Percentiles rank a stretch among this genome's conserved stretches.
These are phyloP conservation scores for Eristalis intricaria DNA, from an alignment of 2,888 invertebrate species.

Conservation along the genomic window DNA sequence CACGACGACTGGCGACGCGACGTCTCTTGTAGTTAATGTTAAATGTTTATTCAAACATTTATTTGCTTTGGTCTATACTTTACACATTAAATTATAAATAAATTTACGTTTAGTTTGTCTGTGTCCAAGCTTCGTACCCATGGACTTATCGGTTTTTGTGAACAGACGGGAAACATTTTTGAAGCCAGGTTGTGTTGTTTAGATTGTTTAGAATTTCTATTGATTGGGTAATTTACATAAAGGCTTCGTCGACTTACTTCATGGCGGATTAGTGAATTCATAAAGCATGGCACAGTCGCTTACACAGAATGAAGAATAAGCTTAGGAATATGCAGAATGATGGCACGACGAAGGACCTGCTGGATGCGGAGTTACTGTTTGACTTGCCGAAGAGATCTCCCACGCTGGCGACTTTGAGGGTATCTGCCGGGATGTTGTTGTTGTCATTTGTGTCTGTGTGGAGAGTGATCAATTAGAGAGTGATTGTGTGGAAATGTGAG, in stretches of 20 bases:
- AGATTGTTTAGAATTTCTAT: conserved; percentile 28
- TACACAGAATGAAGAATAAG: conserved; percentile 32
- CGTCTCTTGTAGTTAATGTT: conserved; percentile 12
- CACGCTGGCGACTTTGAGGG: conserved; percentile 24
- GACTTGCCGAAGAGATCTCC: neutral
- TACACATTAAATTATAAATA: conserved; percentile 40
- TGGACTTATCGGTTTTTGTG: neutral
- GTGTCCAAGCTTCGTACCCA: neutral
- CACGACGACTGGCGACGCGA: neutral
- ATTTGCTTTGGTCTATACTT: conserved; percentile 57
- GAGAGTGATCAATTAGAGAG: neutral
- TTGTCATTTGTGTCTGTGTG: conserved; percentile 21
- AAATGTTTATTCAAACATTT: conserved; percentile 6
- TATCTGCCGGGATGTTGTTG: conserved; percentile 73
- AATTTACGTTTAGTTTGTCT: neutral
- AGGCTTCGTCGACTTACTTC: conserved; percentile 20
- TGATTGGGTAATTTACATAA: conserved; percentile 41
- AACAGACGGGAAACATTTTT: conserved; percentile 23
- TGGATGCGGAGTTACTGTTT: neutral
- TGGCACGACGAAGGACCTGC: neutral
- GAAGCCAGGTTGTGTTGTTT: conserved; percentile 8
- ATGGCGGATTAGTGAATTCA: conserved; percentile 42
- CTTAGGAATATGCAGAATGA: conserved; percentile 40
- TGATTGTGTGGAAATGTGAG: too few relatives aligned
- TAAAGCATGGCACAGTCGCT: conserved; percentile 47